Conservation (phyloP, 2,888 invertebrate genomes). For the Agonopterix alstromeriana region DNA sequence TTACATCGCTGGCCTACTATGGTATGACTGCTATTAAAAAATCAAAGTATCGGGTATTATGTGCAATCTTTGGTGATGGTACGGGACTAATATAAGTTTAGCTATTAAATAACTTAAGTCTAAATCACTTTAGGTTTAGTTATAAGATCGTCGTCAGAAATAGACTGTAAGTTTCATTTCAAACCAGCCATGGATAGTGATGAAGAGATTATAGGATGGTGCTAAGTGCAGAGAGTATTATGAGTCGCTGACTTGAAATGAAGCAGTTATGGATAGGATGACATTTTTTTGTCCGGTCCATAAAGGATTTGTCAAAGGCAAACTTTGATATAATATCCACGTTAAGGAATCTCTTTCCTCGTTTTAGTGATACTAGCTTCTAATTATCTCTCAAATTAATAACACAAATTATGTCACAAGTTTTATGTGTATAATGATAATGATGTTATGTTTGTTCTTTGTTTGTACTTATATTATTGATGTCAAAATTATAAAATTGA, state of each 20-base stretch:
- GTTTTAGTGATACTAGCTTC: conserved; percentile 76
- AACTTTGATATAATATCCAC: conserved; percentile 44
- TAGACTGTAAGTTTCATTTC: conserved; percentile 59
- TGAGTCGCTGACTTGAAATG: conserved; percentile 65
- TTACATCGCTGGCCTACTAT: conserved; percentile 41
- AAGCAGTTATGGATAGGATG: conserved; percentile 66
- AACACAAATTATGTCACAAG: conserved; percentile 74
- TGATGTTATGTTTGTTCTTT: conserved; percentile 70
- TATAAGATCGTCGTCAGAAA: conserved; percentile 37
- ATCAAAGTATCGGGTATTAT: conserved; percentile 87
- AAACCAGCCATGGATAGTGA: conserved; percentile 49
- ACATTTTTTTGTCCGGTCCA: conserved; percentile 67
- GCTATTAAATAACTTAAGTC: conserved; percentile 34
- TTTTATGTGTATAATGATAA: conserved; percentile 58
- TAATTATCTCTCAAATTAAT: conserved; percentile 65
- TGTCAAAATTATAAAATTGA: conserved; percentile 53
- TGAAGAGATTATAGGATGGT: conserved; percentile 42
- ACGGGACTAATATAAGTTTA: conserved; percentile 67
- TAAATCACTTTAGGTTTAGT: conserved; percentile 34
- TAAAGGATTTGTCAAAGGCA: conserved; percentile 34
- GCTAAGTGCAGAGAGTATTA: conserved; percentile 33
- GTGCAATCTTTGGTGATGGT: conserved; percentile 89
- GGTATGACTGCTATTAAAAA: conserved; percentile 75
- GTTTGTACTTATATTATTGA: conserved; percentile 58
- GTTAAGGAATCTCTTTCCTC: conserved; percentile 70